Base-by-base conservation (phyloP, 64 coral and sea anemone genomes). In the Porites australiensis region DNA sequence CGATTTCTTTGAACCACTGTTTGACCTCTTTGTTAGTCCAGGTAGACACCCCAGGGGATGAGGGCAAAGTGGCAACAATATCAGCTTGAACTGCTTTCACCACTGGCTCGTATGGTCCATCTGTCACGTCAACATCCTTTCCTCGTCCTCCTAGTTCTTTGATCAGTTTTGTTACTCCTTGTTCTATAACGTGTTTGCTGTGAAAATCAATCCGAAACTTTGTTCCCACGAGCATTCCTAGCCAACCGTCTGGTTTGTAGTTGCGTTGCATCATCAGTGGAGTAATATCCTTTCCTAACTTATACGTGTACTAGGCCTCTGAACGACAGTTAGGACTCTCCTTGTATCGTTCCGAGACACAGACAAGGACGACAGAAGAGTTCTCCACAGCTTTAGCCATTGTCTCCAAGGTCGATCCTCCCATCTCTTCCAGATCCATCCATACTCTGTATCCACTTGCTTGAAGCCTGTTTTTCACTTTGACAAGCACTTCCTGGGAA, bases 341-440 rank as follows among this genome's bases (percentile, higher is more conserved):
- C 44, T 92, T 92, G 70, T 92, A 92, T 48, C 74, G 72, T 80
- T 92, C 79, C 11, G 90, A 92, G 13, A 92, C 55, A 54, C 90
- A 84, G 47, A 92, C 69, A 53, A 92, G 19, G 50, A 92, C 90
- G 14, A 92, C 90, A 84, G 90, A 66, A 7, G 89, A 62, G 27
- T 91, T 74, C 19, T 91, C 89, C 6, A 91, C 89, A 1, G 89
- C 89, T 11, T 63, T 74, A n/a, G 91, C 91, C 91, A 93, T 93
- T 48, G 91, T 44, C 54, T 93, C 91, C 5, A 93, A 59, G 11
- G 91, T 93, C 18, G 91, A 93, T 15, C 91, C 91, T 50, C 91
- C 91, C 91, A 93, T 93, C 51, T 93, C 75, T 64, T 93, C 91
- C 75, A 93, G 75, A 60, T 93, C 91, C 91, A 93, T 93, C 91